phyloP scores from a whole-genome alignment of 2,797 vertebrate species.

The Brotogeris chrysoptera region DNA sequence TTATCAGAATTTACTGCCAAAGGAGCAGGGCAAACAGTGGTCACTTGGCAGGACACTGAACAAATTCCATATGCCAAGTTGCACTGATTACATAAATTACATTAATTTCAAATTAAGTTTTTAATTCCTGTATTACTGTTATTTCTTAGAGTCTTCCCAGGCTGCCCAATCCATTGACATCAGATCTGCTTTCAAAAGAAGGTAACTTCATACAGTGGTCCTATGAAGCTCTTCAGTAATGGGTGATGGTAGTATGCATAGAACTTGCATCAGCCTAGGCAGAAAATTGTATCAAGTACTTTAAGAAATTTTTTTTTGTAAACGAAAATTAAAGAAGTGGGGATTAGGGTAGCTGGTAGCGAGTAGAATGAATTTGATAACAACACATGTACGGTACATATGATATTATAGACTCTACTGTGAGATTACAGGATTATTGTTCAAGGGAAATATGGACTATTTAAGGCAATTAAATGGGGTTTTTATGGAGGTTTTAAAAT shows the following conservation, averaged over 20 bases:
- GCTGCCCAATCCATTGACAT: slow-evolving; percentile 90
- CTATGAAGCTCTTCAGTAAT: not conserved
- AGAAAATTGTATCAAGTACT: not conserved
- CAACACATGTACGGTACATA: not conserved
- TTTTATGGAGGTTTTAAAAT: not conserved
- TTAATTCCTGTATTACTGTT: slow-evolving; percentile 28
- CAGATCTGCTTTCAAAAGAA: slow-evolving; percentile 99
- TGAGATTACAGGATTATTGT: not conserved
- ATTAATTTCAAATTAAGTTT: not conserved
- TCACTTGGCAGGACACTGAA: not conserved
- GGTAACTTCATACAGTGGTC: slow-evolving; percentile 80
- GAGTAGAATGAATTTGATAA: not conserved
- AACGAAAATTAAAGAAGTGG: not conserved
- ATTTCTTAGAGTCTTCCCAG: slow-evolving; percentile 75
- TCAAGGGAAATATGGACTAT: not conserved
- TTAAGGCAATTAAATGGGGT: not conserved
- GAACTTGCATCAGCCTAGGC: not conserved
- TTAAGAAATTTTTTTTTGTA: not conserved
- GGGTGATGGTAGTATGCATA: not conserved
- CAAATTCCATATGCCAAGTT: not conserved
- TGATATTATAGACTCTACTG: not conserved
- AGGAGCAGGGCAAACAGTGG: not conserved
- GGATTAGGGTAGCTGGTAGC: not conserved
- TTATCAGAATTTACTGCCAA: not conserved
- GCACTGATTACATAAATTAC: not conserved